Evolutionary conservation across 2,888 invertebrate genomes (phyloP), one percentile per base, ranked within the genome.

Genomic region (Harpalus rufipes): DNA sequence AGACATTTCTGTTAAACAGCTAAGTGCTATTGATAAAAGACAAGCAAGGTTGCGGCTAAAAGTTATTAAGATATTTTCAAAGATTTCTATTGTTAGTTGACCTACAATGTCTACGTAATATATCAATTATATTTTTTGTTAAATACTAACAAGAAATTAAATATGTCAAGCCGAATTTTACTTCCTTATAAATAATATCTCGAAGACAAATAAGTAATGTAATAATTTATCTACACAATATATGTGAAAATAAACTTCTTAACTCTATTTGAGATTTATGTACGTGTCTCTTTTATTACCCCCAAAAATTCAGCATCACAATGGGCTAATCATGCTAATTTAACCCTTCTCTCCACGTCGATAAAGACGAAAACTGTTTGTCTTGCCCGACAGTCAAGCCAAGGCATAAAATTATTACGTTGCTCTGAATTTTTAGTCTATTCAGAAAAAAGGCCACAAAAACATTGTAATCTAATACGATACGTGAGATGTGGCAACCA

Each of bases 251-350:
- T 39, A 39, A 65, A 81, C 63, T 63, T 63, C 63, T 21, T 7
- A 61, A 78, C 63, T 84, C 78, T 84, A 78, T 84, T 78, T 78
- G 63, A 84, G 63, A 84, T 84, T 83, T 82, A 82, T 82, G 72
- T 82, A 80, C 80, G 61, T 81, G 58, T 81, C 21, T 81, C 65
- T 65, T 63, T 81, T 61, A 63, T 81, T 81, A 63, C 18, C 41
- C 41, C 44, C 61, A 51, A 44, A 65, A 63, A 81, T 44, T 16
- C 63, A 21, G 14, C 12, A 32, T 25, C 65, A 80, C 61, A 59
- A n/a, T 7, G 51, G 12, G n/a, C 21, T 51, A 32, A 25, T 32
- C n/a, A 56, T 25, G 7, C 10, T 10, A 41, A 61, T 58, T n/a
- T 21, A 8, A 32, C n/a, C 72, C 58, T 56, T 61, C 56, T 58